Evolutionary conservation across 2,888 invertebrate species (phyloP).

Genomic region (Ctenicera cuprea): DNA sequence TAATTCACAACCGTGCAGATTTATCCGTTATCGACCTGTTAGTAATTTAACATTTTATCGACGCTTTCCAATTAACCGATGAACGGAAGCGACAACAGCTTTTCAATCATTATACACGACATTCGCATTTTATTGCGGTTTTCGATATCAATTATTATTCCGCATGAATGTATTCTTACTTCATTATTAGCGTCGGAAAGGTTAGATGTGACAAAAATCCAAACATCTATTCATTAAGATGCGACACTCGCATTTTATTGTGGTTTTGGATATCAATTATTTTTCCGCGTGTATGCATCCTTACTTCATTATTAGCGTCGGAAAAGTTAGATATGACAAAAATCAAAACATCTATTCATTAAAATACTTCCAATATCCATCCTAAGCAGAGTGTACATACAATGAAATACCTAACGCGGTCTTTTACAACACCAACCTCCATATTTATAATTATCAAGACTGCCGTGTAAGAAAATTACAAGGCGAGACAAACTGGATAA

Average conservation of each 20-base stretch:
- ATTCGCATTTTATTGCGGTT: not conserved
- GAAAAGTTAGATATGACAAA: no score
- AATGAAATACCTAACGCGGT: not conserved
- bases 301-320: no score
- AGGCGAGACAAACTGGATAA: constrained; percentile 11
- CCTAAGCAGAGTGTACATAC: no score
- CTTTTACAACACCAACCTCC: not conserved
- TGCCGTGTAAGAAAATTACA: constrained; percentile 11
- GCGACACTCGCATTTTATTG: no score
- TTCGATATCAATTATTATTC: not conserved
- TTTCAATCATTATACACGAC: not conserved
- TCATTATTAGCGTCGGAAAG: no score
- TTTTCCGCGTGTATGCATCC: no score
- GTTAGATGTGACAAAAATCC: no score
- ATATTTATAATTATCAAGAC: constrained; percentile 15
- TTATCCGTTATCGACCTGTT: not conserved
- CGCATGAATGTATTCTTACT: no score
- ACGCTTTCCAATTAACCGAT: not conserved
- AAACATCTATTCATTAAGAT: no score
- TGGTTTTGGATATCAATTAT: not conserved
- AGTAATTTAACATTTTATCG: not conserved
- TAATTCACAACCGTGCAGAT: constrained; percentile 3
- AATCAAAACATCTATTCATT: no score
- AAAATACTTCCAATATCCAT: no score
- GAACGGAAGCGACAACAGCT: not conserved